Evolutionary conservation across 2,113 vertebrate genomes (phyloP), one percentile per base, ranked within the genome.

Genomic region (Sisor rabdophorus): DNA sequence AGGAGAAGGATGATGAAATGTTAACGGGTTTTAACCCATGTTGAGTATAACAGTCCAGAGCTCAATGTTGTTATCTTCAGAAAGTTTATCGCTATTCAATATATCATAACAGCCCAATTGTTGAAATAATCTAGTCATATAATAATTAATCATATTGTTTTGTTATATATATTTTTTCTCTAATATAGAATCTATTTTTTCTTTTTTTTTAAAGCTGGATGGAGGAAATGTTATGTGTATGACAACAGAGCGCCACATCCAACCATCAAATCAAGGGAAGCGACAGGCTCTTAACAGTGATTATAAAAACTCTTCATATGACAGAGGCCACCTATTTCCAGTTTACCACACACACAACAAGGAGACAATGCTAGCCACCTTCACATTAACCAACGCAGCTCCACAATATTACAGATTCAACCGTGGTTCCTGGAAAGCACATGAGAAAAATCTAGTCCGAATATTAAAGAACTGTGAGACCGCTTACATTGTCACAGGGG

Each of bases 301-400:
- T 55, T 85, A 85, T 19, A 20, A 76, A 0, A 13, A 28, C 2
- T 73, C 40, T 24, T 68, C 32, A 28, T 82, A 70, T 59, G 32
- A 83, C 52, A 83, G 47, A 59, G 84, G 82, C n/a, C 82, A 83
- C 58, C 75, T 85, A 5, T 85, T 61, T 55, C 82, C 84, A 0
- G 82, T 85, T 4, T 53, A 59, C 19, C 84, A 85, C 78, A 80
- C 81, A 11, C 15, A 48, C 47, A 74, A 30, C 30, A 4, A 8
- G 12, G 17, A 16, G 11, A 50, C 68, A 28, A 85, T 85, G 81
- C 52, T 73, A 44, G 75, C 82, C 63, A 83, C 84, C 58, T 83
- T 53, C 67, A 85, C 84, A 2, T 75, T 83, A 71, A 85, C 84
- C 44, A 85, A 82, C 48, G 80, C 72, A 0, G 84, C 81, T 9